Evolutionary conservation across 2,797 vertebrate species (phyloP), one percentile per base, ranked within the genome.

Genomic region (Allobates femoralis): DNA sequence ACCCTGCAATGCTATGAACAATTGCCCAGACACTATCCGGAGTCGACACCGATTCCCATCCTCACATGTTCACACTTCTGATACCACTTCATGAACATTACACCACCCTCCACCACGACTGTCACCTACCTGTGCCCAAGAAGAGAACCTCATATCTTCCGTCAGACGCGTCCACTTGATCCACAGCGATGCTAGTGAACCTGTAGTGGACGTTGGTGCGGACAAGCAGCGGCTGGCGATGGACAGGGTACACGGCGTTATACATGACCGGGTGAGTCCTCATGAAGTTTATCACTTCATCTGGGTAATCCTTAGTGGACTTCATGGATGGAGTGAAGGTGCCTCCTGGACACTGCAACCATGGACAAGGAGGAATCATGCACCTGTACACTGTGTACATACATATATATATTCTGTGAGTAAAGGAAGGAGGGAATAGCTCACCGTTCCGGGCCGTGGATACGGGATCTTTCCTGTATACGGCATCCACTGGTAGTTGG

Each of bases 261-360:
- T 97, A 96, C 98, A 99, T 99, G 91, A 98, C 97, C 0, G 98
- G 98, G 93, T 99, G 98, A 6, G 96, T 93, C 5, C 98, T 95
- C 97, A 99, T 99, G 94, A 99, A 99, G 95, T 98, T 99, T 93
- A 99, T 99, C 78, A 99, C 98, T 90, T 99, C 98, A 0, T 99
- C 98, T 0, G 98, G 98, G 83, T 99, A 99, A 92, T 99, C 98
- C 92, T 99, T 99, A 85, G 98, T 99, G 3, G 98, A 99, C 92
- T 99, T 98, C 97, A 99, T 98, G 89, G 97, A 99, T 0, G 98
- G 98, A 0, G 98, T 99, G 92, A 99, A 99, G 21, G 98, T 99
- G 28, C 98, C 98, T 16, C 98, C 98, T 0, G 98, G 98, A 94
- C 98, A 99, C 98, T 99, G 91, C 0, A 74, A 88, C 74, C 32